Conservation (phyloP, 2,113 vertebrate species). For the Hirundichthys speculiger region DNA sequence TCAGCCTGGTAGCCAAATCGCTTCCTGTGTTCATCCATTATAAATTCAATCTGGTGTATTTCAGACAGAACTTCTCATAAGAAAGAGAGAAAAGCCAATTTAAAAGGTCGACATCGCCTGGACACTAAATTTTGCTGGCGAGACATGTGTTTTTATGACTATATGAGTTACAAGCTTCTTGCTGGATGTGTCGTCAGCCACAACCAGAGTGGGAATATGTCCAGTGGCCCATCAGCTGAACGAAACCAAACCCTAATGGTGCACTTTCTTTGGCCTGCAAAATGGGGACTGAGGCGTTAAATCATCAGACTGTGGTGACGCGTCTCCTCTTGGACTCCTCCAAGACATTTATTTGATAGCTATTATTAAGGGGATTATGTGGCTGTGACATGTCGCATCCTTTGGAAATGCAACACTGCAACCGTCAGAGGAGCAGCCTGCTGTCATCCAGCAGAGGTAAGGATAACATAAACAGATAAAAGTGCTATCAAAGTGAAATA, state of each 20-base stretch:
- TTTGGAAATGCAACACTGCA: slow-evolving; percentile 52
- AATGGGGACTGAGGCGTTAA: no score
- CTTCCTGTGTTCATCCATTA: background rate
- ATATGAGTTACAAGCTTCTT: no score
- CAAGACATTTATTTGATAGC: slow-evolving; percentile 36
- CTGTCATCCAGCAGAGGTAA: slow-evolving; percentile 68
- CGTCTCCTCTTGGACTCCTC: slow-evolving; percentile 52
- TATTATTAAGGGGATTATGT: slow-evolving; percentile 16
- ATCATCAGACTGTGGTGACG: no score
- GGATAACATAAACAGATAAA: slow-evolving; percentile 73
- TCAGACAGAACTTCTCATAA: background rate
- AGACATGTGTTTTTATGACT: no score
- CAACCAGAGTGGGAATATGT: no score
- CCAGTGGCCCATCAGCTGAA: background rate
- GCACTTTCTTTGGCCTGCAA: background rate
- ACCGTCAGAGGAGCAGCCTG: slow-evolving; percentile 34
- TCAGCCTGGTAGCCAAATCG: background rate
- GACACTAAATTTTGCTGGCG: background rate
- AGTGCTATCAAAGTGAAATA: slow-evolving; percentile 81
- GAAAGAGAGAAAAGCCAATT: background rate
- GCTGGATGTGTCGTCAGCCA: no score
- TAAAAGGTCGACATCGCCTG: background rate
- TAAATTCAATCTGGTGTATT: no score
- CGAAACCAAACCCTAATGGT: background rate
- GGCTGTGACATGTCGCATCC: slow-evolving; percentile 39